Percentiles rank a stretch among this genome's conserved stretches.
phyloP scores from a whole-genome alignment of 2,797 vertebrate genomes.

The Typhlichthys eigenmanni region DNA sequence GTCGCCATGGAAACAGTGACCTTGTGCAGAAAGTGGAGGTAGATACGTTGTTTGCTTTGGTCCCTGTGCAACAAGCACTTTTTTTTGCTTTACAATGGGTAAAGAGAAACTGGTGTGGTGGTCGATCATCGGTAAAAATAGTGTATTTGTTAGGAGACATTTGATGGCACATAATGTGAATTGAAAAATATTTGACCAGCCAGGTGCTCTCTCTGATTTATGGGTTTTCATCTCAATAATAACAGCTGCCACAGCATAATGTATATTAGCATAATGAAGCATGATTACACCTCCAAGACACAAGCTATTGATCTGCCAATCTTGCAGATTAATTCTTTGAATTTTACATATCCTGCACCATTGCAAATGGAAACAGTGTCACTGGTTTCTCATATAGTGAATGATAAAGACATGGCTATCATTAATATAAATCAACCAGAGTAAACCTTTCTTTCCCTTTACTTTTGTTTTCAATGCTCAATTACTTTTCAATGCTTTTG shows the following conservation, averaged over 20 bases:
- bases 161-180: conserved; percentile 10
- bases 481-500: conserved; percentile 73
- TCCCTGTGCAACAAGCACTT: conserved; percentile 59
- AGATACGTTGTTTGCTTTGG: conserved; percentile 61
- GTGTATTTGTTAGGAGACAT: conserved; percentile 4
- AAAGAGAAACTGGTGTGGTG: conserved; percentile 8
- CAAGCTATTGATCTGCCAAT: background rate
- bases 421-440: conserved; percentile 9
- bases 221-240: conserved; percentile 22
- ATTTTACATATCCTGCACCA: conserved; percentile 3
- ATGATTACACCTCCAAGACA: conserved; percentile 5
- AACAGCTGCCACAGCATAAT: conserved; percentile 1
- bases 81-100: conserved; percentile 31
- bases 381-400: background rate
- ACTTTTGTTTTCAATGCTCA: conserved; percentile 66
- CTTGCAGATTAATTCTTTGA: background rate
- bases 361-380: too few relatives aligned
- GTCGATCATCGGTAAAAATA: conserved; percentile 23
- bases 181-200: background rate
- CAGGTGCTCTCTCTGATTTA: conserved; percentile 1
- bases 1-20: conserved; percentile 79
- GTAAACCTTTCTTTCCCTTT: conserved; percentile 74
- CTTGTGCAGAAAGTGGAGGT: conserved; percentile 67
- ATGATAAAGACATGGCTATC: conserved; percentile 2
- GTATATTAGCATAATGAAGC: conserved; percentile 14